Evolutionary conservation across 2,113 vertebrate genomes (phyloP).

Genomic region (Riparia riparia): DNA sequence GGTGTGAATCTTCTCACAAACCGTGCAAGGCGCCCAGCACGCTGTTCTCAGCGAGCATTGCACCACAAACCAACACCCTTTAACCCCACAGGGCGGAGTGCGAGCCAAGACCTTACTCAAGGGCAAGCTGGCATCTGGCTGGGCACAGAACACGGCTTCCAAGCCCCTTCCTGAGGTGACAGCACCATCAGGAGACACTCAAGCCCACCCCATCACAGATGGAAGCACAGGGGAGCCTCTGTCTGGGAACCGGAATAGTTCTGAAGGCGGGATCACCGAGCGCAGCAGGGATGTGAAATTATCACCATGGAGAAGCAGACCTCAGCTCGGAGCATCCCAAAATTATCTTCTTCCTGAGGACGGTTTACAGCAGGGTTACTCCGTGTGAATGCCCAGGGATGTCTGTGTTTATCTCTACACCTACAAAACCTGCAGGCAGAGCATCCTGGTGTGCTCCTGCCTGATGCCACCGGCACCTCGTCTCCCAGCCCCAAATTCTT

Average conservation of each 20-base stretch:
- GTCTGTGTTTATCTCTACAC: background rate
- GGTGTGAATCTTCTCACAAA: background rate
- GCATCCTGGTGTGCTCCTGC: background rate
- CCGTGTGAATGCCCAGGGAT: background rate
- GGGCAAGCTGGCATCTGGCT: accelerated
- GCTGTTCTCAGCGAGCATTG: background rate
- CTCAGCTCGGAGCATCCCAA: background rate
- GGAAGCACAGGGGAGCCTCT: background rate
- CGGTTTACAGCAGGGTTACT: background rate
- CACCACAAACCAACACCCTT: background rate
- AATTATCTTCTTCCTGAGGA: background rate
- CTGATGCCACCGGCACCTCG: background rate
- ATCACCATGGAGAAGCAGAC: slow-evolving; percentile 21
- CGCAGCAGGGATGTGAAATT: background rate
- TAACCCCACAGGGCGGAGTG: background rate
- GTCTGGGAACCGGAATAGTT: background rate
- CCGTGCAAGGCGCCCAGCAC: background rate
- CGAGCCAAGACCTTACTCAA: background rate
- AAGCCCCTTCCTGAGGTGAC: background rate
- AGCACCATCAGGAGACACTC: background rate
- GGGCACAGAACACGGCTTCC: background rate
- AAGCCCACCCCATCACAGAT: background rate
- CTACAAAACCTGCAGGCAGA: background rate
- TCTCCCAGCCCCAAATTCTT: background rate
- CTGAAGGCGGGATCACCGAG: accelerated